phyloP scores from a whole-genome alignment of 1,140 invertebrate genomes.

The Tetragnatha versicolor region DNA sequence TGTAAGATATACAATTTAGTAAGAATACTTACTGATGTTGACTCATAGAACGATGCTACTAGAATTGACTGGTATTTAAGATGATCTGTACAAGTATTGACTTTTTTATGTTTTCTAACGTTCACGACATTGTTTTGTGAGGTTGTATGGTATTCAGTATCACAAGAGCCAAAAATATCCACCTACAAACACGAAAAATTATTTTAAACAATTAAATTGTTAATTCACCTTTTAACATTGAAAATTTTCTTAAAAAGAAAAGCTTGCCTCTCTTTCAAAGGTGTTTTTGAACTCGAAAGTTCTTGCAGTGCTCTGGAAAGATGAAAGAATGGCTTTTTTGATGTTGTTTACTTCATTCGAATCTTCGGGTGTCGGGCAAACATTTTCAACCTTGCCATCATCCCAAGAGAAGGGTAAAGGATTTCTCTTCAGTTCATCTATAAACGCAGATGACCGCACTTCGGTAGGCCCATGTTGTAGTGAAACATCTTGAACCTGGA shows the following conservation, averaged over 20 bases:
- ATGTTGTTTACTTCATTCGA: constrained; percentile 83
- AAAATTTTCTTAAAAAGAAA: neutral
- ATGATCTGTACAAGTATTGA: constrained; percentile 28
- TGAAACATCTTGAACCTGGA: constrained; percentile 25
- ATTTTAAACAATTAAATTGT: neutral
- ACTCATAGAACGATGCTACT: constrained; percentile 29
- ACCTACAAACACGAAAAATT: constrained; percentile 22
- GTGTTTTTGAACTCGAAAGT: constrained; percentile 83
- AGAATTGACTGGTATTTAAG: constrained; percentile 19
- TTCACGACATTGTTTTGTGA: constrained; percentile 5
- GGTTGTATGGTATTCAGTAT: constrained; percentile 26
- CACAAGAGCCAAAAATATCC: constrained; percentile 38
- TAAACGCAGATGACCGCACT: constrained; percentile 14
- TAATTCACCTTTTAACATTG: neutral
- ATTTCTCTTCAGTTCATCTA: constrained; percentile 28
- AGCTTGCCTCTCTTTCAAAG: constrained; percentile 73
- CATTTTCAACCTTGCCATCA: constrained; percentile 66
- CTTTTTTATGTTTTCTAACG: constrained; percentile 18
- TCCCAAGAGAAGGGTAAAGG: constrained; percentile 71
- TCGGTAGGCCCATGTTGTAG: constrained; percentile 6
- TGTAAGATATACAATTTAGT: neutral
- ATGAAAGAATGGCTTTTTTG: constrained; percentile 83
- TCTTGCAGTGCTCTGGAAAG: constrained; percentile 88
- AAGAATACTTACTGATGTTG: constrained; percentile 22
- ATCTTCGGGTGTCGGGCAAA: constrained; percentile 62